phyloP scores from a whole-genome alignment of 2,797 vertebrate genomes.

The Halcyon badia region DNA sequence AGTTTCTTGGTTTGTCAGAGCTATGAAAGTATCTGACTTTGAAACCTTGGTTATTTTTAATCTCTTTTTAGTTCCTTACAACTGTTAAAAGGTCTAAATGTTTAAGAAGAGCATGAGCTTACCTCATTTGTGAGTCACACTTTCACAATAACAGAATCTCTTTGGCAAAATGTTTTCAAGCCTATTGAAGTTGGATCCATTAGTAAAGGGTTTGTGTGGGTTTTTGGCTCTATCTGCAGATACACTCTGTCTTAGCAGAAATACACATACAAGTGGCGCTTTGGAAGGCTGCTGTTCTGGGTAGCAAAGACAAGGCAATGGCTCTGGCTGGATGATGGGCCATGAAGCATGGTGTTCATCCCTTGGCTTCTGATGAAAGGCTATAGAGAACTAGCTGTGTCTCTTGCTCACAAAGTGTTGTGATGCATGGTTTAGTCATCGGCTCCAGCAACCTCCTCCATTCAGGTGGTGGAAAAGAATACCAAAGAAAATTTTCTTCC shows the following conservation, averaged over 20 bases:
- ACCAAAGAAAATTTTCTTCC: not conserved
- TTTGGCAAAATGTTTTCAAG: not conserved
- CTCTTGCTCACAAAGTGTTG: not conserved
- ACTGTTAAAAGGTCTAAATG: not conserved
- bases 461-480: not conserved
- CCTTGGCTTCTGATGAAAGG: not conserved
- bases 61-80: not conserved
- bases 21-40: not conserved
- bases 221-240: not conserved
- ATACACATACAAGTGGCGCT: not conserved
- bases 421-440: not conserved
- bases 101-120: not conserved
- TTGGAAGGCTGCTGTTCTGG: not conserved
- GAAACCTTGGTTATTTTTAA: not conserved
- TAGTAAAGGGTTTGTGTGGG: not conserved
- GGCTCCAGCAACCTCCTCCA: accelerated
- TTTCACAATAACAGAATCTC: not conserved
- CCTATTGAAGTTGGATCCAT: not conserved
- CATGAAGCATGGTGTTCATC: not conserved
- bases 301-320: not conserved
- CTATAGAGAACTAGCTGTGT: not conserved
- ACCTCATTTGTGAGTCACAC: not conserved
- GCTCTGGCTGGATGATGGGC: not conserved
- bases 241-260: not conserved
- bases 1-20: not conserved